Evolutionary conservation across 2,797 vertebrate species (phyloP).

Genomic region (Mionectes olivaceus): DNA sequence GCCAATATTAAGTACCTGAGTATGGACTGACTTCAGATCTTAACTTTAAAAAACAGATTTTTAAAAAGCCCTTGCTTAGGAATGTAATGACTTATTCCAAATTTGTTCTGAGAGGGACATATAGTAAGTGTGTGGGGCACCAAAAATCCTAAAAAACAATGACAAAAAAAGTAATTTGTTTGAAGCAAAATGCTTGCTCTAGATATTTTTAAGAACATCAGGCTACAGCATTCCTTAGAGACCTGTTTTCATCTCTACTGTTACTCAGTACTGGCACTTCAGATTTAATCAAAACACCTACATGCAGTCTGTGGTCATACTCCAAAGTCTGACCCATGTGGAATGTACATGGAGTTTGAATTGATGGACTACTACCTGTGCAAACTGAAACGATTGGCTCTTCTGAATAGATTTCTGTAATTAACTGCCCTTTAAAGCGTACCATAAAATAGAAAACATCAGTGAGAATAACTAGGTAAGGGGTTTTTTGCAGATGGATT

Average conservation of each 20-base stretch:
- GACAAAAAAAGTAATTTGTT: background rate
- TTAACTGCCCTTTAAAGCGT: background rate
- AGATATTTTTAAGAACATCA: background rate
- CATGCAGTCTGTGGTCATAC: rapidly evolving
- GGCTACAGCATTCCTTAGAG: background rate
- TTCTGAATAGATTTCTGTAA: background rate
- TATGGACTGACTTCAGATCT: background rate
- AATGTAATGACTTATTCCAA: background rate
- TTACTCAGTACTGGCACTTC: background rate
- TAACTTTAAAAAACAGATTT: background rate
- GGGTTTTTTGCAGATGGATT: background rate
- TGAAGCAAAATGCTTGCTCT: background rate
- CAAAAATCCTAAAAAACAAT: background rate
- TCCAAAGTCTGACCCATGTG: background rate
- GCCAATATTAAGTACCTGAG: background rate
- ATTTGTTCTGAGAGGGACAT: background rate
- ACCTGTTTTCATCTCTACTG: background rate
- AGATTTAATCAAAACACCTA: background rate
- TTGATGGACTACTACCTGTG: background rate
- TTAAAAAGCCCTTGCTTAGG: background rate
- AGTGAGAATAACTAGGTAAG: background rate
- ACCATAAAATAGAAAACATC: background rate
- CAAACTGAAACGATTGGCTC: background rate
- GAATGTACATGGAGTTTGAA: background rate
- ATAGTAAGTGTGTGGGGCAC: background rate